Percentiles rank a stretch among this genome's conserved stretches.
Conservation (phyloP, 2,888 invertebrate species). For the Habroteleia sp. region DNA sequence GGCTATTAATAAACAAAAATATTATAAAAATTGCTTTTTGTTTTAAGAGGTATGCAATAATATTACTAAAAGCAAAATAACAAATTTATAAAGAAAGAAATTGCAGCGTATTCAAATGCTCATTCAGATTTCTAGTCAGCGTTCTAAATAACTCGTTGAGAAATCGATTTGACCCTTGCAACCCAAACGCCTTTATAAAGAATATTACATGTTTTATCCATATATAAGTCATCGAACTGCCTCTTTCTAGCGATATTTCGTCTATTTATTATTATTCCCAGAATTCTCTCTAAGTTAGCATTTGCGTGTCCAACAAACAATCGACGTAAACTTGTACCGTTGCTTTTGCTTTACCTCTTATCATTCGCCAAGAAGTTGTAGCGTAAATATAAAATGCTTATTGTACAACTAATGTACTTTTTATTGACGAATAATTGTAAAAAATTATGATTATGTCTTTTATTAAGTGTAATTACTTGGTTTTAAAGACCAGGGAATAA, state of each 20-base stretch:
- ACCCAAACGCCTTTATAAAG: conserved; percentile 9
- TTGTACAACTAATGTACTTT: conserved; percentile 19
- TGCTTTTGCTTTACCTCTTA: conserved; percentile 30
- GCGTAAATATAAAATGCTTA: conserved; percentile 12
- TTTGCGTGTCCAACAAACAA: conserved; percentile 40
- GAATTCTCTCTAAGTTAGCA: conserved; percentile 38
- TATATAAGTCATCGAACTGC: conserved; percentile 5
- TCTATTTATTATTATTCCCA: conserved; percentile 46
- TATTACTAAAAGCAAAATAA: not conserved
- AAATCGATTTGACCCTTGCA: conserved; percentile 40
- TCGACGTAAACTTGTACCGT: conserved; percentile 33
- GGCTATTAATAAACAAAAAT: conserved; percentile 20
- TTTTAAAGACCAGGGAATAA: no score
- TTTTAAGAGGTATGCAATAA: no score
- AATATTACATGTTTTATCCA: conserved; percentile 9
- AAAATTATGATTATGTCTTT: conserved; percentile 8
- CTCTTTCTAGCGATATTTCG: conserved; percentile 33
- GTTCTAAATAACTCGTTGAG: conserved; percentile 7
- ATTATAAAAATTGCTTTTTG: no score
- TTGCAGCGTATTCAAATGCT: not conserved
- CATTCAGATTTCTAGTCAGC: not conserved
- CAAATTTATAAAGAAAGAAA: not conserved
- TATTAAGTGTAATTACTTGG: not conserved
- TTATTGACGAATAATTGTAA: conserved; percentile 16
- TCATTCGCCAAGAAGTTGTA: conserved; percentile 29